A percentile compares a stretch with the other conserved stretches of the same genome.
phyloP scores from a whole-genome alignment of 2,888 invertebrate species.

The Sclerodermus sp. region DNA sequence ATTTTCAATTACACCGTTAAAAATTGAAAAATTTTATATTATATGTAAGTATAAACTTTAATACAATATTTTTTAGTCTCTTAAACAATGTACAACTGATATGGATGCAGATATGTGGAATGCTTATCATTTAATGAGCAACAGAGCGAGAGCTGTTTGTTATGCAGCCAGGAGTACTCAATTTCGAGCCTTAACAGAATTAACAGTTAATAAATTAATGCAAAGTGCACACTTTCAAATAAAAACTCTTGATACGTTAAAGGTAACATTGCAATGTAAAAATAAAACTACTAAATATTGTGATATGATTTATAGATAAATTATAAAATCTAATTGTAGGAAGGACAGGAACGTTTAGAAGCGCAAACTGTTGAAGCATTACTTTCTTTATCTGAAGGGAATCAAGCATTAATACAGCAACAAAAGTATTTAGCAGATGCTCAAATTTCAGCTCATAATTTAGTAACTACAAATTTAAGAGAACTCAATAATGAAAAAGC shows the following conservation, averaged over 20 bases:
- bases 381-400: slow-evolving; percentile 56
- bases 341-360: slow-evolving; percentile 59
- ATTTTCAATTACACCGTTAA: neutral
- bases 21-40: neutral
- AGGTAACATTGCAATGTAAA: slow-evolving; percentile 56
- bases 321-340: slow-evolving; percentile 34
- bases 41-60: neutral
- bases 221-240: slow-evolving; percentile 61
- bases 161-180: slow-evolving; percentile 67
- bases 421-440: slow-evolving; percentile 61
- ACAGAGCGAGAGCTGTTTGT: slow-evolving; percentile 70
- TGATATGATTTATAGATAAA: too few relatives aligned
- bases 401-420: slow-evolving; percentile 59
- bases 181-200: slow-evolving; percentile 67
- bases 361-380: slow-evolving; percentile 57
- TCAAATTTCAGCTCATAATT: slow-evolving; percentile 59
- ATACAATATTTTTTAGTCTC: slow-evolving; percentile 50
- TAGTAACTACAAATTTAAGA: slow-evolving; percentile 62
- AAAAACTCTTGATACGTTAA: slow-evolving; percentile 54
- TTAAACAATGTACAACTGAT: slow-evolving; percentile 65
- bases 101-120: slow-evolving; percentile 73
- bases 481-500: slow-evolving; percentile 64
- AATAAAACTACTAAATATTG: too few relatives aligned
- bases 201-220: slow-evolving; percentile 67
- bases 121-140: slow-evolving; percentile 70